Evolutionary conservation across 1,140 invertebrate species (phyloP), one percentile per base, ranked within the genome.

Genomic region (Telenomus remus): DNA sequence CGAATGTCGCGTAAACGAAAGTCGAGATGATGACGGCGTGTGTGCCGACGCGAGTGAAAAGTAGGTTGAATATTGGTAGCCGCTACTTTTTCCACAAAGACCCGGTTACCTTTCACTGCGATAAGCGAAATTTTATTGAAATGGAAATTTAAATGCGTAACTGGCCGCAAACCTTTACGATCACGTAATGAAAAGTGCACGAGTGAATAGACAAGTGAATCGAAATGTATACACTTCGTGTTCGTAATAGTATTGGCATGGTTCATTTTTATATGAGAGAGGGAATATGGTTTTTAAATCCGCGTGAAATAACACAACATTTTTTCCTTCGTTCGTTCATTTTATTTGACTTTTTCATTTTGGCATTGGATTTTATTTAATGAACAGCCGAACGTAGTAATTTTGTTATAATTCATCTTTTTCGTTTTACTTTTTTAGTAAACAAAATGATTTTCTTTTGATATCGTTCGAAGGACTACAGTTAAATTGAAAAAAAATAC

Each of bases 71-170:
- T 59, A 57, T 57, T 57, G 68, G 51, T 64, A 47, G 59, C 42
- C 53, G 12, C 46, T 51, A 51, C 56, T 63, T 64, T 71, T 71
- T 71, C 68, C 47, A 16, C 57, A 64, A 63, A 64, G 68, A 56
- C 59, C 51, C 19, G 59, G 47, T 57, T 71, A 71, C 59, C 68
- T 63, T 71, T 71, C 68, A 71, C 59, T 53, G 68, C 37, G 68
- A 64, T 64, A 71, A 71, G 68, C 59, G 59, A 63, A 71, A 71
- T 71, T 71, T 71, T 57, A 71, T 63, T 71, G 68, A 71, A 71
- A 71, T 71, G 68, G 68, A 71, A 63, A 71, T 71, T 71, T 64
- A 54, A 71, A 71, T 71, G 68, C 68, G 59, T 71, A 71, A 71
- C 68, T 64, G 68, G 0, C 59, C 68, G 53, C 68, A 71, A 71